phyloP scores from a whole-genome alignment of 1,140 invertebrate species.

The Trichoplusia ni region DNA sequence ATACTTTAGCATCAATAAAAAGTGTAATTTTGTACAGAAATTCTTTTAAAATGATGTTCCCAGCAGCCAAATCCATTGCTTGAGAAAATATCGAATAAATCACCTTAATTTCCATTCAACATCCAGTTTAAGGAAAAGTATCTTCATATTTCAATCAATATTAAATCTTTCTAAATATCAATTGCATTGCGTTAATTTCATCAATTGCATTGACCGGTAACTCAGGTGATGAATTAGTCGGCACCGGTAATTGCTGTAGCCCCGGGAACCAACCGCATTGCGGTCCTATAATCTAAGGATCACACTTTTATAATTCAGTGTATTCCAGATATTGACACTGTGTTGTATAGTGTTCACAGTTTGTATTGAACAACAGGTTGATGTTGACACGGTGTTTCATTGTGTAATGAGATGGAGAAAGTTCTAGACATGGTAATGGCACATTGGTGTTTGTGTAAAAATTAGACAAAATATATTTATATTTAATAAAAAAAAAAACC shows the following conservation, averaged over 20 bases:
- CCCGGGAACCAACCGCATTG: not conserved
- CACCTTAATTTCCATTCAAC: too few relatives aligned
- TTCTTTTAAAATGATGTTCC: too few relatives aligned
- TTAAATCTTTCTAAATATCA: not conserved
- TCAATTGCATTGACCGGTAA: constrained; percentile 10
- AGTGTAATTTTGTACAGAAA: too few relatives aligned
- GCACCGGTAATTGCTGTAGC: constrained; percentile 26
- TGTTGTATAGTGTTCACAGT: not conserved
- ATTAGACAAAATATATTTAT: too few relatives aligned
- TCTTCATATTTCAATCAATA: too few relatives aligned
- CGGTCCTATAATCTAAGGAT: not conserved
- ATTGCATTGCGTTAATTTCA: not conserved
- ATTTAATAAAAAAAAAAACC: too few relatives aligned
- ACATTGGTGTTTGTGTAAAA: not conserved
- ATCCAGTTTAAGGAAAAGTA: too few relatives aligned
- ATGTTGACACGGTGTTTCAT: not conserved
- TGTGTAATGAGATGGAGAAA: too few relatives aligned
- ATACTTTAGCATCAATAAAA: too few relatives aligned
- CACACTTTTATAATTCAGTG: constrained; percentile 27
- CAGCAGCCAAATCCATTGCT: too few relatives aligned
- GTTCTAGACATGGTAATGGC: too few relatives aligned
- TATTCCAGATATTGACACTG: constrained; percentile 2
- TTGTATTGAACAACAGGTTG: not conserved
- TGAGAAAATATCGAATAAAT: too few relatives aligned
- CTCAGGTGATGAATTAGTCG: constrained; percentile 37